Conservation (phyloP, 2,113 vertebrate genomes). For the Podilymbus podiceps region DNA sequence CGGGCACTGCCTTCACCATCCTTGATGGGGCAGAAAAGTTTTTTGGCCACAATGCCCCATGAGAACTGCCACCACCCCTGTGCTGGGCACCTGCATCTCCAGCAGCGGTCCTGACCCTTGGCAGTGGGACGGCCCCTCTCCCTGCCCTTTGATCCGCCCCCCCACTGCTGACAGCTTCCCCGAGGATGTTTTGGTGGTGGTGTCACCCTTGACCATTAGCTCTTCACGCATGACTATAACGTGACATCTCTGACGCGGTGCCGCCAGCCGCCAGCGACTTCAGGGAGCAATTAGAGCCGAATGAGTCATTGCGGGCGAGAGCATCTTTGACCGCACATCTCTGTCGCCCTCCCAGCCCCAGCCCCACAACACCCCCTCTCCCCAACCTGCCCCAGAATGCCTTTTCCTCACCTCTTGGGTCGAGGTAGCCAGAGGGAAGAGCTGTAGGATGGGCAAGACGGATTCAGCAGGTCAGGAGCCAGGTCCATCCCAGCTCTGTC, state of each 20-base stretch:
- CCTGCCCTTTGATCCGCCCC: slow-evolving; percentile 5
- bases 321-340: background rate
- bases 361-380: background rate
- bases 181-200: slow-evolving; percentile 28
- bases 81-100: background rate
- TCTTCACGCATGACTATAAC: slow-evolving; percentile 19
- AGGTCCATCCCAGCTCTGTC: background rate
- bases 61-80: background rate
- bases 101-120: background rate
- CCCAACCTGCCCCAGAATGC: background rate
- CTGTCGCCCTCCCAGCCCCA: background rate
- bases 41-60: background rate
- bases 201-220: slow-evolving; percentile 9
- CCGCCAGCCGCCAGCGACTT: background rate
- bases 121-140: background rate
- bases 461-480: background rate
- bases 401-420: background rate
- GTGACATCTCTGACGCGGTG: background rate
- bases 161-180: background rate
- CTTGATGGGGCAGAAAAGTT: background rate
- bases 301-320: background rate
- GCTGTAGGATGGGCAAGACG: background rate
- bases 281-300: slow-evolving; percentile 21
- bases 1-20: too few species aligned
- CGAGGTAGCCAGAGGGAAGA: background rate